These are phyloP conservation scores for Phaenicophaeus curvirostris DNA, from an alignment of 2,797 vertebrate species.

Conservation along the genomic window DNA sequence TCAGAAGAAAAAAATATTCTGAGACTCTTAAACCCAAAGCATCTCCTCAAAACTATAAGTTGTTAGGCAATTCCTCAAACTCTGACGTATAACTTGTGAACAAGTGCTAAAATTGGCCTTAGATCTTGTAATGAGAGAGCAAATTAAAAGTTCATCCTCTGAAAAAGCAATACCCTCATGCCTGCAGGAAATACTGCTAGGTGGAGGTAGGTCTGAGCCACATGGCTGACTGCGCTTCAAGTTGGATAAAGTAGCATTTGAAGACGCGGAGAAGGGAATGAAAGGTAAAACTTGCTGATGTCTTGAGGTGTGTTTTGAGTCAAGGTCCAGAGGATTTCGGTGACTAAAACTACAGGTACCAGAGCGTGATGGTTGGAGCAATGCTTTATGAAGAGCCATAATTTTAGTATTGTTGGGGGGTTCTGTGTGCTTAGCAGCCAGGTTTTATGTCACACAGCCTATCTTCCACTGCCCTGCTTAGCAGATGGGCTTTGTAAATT, in stretches of 20 bases:
- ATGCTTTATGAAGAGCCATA: neutral
- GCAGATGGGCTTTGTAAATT: neutral
- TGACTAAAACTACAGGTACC: neutral
- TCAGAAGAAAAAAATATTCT: neutral
- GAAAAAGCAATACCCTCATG: neutral
- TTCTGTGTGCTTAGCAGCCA: neutral
- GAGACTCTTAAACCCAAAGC: neutral
- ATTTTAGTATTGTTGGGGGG: neutral
- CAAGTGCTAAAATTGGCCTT: neutral
- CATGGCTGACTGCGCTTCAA: neutral
- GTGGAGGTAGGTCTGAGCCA: neutral
- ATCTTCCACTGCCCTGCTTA: neutral
- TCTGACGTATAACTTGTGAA: rapidly evolving
- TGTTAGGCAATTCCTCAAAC: neutral
- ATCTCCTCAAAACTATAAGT: neutral
- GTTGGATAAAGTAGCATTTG: neutral
- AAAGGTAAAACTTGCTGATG: neutral
- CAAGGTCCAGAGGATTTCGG: neutral
- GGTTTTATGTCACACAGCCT: neutral
- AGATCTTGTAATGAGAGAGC: neutral
- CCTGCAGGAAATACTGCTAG: neutral
- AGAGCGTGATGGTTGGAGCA: neutral
- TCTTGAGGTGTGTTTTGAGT: neutral
- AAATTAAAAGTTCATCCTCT: neutral
- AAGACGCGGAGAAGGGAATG: neutral